phyloP scores from a whole-genome alignment of 2,888 invertebrate genomes.

The Xylota segnis region DNA sequence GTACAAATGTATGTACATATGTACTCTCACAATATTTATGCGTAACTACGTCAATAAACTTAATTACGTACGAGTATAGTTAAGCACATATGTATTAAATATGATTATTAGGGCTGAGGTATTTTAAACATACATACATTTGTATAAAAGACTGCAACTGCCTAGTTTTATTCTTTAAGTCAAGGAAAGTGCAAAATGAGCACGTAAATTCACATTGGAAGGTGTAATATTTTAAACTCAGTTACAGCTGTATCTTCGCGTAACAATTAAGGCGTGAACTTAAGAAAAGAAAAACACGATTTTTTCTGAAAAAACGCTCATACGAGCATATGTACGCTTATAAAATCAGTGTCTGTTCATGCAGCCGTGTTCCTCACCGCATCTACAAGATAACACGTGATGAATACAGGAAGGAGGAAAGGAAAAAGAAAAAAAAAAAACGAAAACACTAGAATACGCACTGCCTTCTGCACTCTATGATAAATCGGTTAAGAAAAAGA shows the following conservation, averaged over 20 bases:
- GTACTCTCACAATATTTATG: no score
- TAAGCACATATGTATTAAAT: no score
- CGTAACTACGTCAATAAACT: no score
- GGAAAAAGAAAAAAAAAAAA: conserved; percentile 48
- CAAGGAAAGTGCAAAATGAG: conserved; percentile 11
- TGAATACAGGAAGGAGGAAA: conserved; percentile 72
- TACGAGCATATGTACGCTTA: conserved; percentile 40
- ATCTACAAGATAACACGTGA: conserved; percentile 67
- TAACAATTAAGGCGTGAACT: conserved; percentile 69
- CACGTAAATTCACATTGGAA: conserved; percentile 44
- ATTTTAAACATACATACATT: neutral
- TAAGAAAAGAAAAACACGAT: conserved; percentile 46
- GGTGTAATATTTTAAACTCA: conserved; percentile 47
- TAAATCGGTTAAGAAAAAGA: conserved; percentile 76
- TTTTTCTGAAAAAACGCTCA: conserved; percentile 10
- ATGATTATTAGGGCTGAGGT: no score
- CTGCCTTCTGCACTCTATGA: conserved; percentile 76
- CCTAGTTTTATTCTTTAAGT: conserved; percentile 11
- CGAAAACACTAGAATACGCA: conserved; percentile 72
- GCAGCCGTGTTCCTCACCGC: conserved; percentile 58
- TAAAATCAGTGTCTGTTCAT: conserved; percentile 70
- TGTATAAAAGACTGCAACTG: neutral
- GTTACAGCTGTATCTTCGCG: conserved; percentile 39
- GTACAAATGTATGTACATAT: no score
- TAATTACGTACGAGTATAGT: no score